Base-by-base conservation (phyloP, 2,113 vertebrate genomes). In the Alligator mississippiensis region DNA sequence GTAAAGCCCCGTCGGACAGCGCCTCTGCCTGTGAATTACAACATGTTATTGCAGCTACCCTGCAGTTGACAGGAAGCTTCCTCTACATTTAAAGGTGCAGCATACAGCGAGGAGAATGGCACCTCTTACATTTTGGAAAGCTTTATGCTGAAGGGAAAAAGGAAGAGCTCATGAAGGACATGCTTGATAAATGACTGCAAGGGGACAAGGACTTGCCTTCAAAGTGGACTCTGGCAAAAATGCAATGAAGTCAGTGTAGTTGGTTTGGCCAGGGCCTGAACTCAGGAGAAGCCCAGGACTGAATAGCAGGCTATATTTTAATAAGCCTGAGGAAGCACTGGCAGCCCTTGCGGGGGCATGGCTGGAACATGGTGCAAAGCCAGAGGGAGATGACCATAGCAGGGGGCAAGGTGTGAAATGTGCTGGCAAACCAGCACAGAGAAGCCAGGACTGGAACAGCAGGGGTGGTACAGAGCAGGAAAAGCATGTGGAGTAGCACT, bases 111-210 rank as follows among this genome's bases (percentile, higher is more conserved):
- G 58, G 3, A 90, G 57, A 77, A 16, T 4, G 6, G 30, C 68
- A 14, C 19, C 85, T 87, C 90, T 92, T 85, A 68, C 30, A 70
- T 61, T 81, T 87, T 77, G 81, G 27, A 17, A 87, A 93, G 68
- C 88, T 54, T 77, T 61, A 25, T 60, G 28, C 30, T 85, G 80
- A 80, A 77, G 90, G 72, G 47, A 84, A 90, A 82, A 47, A 85
- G 84, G 6, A 92, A 90, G 58, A 19, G 34, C 61, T 87, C 30
- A 89, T 79, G 88, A 92, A 88, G 87, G 62, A 25, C 8, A 11
- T 68, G 89, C 30, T 82, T 95, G 93, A 91, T 1, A 1, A 88
- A 63, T 15, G 60, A 59, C 58, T 64, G 83, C 81, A 86, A 84
- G 15, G 8, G 55, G 47, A 82, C 0, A 2, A 72, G 77, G 87